Base-by-base conservation (phyloP, 2,888 invertebrate species). In the Lottia scabra region DNA sequence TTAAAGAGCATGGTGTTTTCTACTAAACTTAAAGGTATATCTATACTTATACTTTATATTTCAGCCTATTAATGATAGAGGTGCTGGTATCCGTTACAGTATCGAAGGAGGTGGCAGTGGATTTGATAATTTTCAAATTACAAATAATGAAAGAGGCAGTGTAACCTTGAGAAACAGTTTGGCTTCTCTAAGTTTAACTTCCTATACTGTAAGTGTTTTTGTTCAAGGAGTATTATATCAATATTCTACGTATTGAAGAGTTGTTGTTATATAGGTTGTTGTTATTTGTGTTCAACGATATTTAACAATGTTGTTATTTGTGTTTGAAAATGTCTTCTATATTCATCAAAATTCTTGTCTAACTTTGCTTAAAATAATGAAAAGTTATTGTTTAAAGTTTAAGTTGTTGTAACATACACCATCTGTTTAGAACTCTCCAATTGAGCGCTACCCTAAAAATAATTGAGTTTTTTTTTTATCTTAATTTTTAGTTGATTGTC, bases 401-500 rank as follows among this genome's bases (percentile, higher is more conserved):
- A n/a, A n/a, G n/a, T n/a, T n/a, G n/a, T 45, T 16, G 30, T 30
- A 30, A 30, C 30, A 30, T 4, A 5, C 3, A 5, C 30, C 30
- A 4, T 30, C 2, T 30, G 30, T 30, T 30, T n/a, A n/a, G n/a
- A n/a, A n/a, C n/a, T n/a, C n/a, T n/a, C n/a, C n/a, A n/a, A n/a
- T n/a, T n/a, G n/a, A n/a, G n/a, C n/a, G n/a, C n/a, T n/a, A n/a
- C n/a, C n/a, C n/a, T n/a, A n/a, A n/a, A n/a, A n/a, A n/a, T n/a
- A n/a, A n/a, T n/a, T n/a, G n/a, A n/a, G n/a, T n/a, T 19, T 16
- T 66, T 63, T 13, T 48, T 30, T 30, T 30, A 30, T 30, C 30
- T 30, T 4, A 2, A 8, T 19, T 45, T 67, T 13, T 77, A 87
- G 86, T 65, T 87, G 46, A 73, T 85, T 62, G 82, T 87, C 0